Conservation (phyloP, 1,140 invertebrate genomes). For the Bombus turneri region DNA sequence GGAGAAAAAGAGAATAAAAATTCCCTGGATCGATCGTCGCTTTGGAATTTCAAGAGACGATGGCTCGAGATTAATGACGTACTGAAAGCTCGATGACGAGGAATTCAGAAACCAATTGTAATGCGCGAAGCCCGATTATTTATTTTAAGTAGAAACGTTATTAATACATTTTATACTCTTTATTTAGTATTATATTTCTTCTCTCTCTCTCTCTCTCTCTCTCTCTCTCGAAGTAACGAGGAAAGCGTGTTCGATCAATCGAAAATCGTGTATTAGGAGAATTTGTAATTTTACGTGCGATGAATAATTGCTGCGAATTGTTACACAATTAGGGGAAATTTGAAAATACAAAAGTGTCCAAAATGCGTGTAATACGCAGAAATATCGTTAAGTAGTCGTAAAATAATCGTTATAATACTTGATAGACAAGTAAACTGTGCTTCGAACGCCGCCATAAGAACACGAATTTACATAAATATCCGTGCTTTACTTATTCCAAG, state of each 20-base stretch:
- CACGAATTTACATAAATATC: too few relatives aligned
- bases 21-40: conserved; percentile 1
- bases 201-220: rapidly evolving
- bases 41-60: conserved; percentile 8
- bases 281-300: neutral
- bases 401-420: too few relatives aligned
- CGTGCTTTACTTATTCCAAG: too few relatives aligned
- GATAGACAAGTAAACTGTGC: too few relatives aligned
- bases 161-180: neutral
- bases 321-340: neutral
- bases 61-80: neutral
- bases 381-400: too few relatives aligned
- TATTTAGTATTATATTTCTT: neutral
- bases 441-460: too few relatives aligned
- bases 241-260: neutral
- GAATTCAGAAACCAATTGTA: neutral
- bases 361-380: too few relatives aligned
- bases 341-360: neutral
- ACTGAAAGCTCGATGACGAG: neutral
- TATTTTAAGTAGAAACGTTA: neutral
- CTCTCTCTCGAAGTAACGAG: neutral
- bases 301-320: neutral
- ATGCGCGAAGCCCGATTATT: neutral
- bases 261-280: neutral
- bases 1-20: neutral